These are phyloP conservation scores for Lepus oiostolus DNA, from an alignment of 2,797 vertebrate species.

Conservation along the genomic window DNA sequence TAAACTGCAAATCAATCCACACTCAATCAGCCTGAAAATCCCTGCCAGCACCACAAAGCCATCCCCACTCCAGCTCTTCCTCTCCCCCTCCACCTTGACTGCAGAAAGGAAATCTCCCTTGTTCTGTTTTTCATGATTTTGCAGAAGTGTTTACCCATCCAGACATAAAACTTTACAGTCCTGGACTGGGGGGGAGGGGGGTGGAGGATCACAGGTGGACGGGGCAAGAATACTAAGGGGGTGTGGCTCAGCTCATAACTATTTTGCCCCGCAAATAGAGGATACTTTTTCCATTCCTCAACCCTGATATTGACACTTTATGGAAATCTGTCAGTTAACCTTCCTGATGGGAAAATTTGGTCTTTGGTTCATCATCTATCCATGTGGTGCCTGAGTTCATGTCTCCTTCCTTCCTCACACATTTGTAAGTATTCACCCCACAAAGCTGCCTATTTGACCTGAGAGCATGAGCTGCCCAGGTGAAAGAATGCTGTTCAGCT, in stretches of 20 bases:
- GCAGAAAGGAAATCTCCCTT: conserved; percentile 74
- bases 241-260: not conserved
- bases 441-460: not conserved
- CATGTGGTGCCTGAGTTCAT: not conserved
- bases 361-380: not conserved
- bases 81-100: conserved; percentile 77
- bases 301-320: not conserved
- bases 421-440: not conserved
- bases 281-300: conserved; percentile 23
- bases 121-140: conserved; percentile 78
- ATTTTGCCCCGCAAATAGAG: not conserved
- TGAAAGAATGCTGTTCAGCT: not conserved
- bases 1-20: conserved; percentile 91
- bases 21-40: conserved; percentile 91
- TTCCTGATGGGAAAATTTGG: not conserved
- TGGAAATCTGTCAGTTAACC: not conserved
- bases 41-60: conserved; percentile 87
- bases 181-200: not conserved
- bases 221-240: not conserved
- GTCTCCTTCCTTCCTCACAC: not conserved
- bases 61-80: conserved; percentile 81
- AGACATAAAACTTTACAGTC: conserved; percentile 63
- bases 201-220: not conserved
- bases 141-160: conserved; percentile 69
- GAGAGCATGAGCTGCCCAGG: not conserved